Evolutionary conservation across 2,797 vertebrate species (phyloP).

Genomic region (Cyclura pinguis): DNA sequence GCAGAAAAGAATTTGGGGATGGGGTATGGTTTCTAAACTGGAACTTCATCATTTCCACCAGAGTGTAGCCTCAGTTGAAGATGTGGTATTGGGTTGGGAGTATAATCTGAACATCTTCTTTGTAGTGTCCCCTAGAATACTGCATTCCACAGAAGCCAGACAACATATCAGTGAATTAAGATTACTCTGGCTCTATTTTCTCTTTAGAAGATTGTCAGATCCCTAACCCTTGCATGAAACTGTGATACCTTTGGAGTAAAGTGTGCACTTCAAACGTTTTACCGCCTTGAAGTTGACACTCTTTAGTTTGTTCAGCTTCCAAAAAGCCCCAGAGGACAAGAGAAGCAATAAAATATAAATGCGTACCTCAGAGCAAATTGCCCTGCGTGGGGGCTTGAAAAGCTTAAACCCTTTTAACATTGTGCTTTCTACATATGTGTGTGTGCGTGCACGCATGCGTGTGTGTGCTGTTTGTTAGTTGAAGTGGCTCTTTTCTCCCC

Average conservation of each 20-base stretch:
- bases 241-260: constrained; percentile 21
- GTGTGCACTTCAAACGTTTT: constrained; percentile 32
- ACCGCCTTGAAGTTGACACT: constrained; percentile 29
- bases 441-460: not conserved
- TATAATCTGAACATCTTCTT: not conserved
- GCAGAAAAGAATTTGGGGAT: not conserved
- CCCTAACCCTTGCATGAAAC: constrained; percentile 16
- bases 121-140: not conserved
- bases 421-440: not conserved
- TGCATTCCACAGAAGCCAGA: not conserved
- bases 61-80: not conserved
- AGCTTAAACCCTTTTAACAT: constrained; percentile 17
- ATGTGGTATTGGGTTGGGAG: not conserved
- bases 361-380: constrained; percentile 29
- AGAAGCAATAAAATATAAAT: constrained; percentile 21
- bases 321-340: constrained; percentile 35
- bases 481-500: not conserved
- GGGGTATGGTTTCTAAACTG: not conserved
- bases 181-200: constrained; percentile 18
- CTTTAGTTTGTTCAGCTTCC: constrained; percentile 28
- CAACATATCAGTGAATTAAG: constrained; percentile 16
- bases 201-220: constrained; percentile 5
- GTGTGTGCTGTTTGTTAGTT: not conserved
- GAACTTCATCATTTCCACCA: not conserved
- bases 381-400: constrained; percentile 12